phyloP scores from a whole-genome alignment of 2,888 invertebrate genomes.

The Thera obeliscata region DNA sequence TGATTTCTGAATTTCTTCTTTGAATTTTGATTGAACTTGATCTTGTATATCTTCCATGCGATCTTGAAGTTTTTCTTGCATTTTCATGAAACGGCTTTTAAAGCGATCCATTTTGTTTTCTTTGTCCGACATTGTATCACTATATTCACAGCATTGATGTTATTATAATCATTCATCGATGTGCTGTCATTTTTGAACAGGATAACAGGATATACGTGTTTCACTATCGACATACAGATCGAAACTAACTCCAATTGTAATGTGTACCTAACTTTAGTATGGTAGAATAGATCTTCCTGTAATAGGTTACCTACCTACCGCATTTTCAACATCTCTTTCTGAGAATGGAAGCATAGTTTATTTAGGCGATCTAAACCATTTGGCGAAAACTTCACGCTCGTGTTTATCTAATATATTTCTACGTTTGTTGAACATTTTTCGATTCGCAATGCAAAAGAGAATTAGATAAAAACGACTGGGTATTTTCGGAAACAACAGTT shows the following conservation, averaged over 20 bases:
- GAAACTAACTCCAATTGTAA: constrained; percentile 2
- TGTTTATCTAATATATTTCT: constrained; percentile 9
- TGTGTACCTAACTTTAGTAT: not conserved
- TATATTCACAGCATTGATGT: constrained; percentile 9
- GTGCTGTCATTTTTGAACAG: not conserved
- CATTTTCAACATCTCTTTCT: constrained; percentile 8
- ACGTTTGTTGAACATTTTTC: constrained; percentile 6
- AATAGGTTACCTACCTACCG: constrained; percentile 4
- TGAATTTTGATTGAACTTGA: constrained; percentile 64
- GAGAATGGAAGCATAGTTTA: constrained; percentile 17
- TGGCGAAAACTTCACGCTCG: constrained; percentile 4
- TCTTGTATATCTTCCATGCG: constrained; percentile 76
- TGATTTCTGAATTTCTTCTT: constrained; percentile 57
- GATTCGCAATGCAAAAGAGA: constrained; percentile 3
- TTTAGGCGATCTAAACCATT: constrained; percentile 20
- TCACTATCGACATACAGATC: constrained; percentile 9
- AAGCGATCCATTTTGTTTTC: constrained; percentile 70
- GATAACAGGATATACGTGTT: not conserved
- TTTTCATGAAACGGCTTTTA: constrained; percentile 64
- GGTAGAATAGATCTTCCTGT: constrained; percentile 5
- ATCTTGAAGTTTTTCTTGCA: constrained; percentile 75
- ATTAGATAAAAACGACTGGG: not conserved
- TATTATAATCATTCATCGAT: not conserved
- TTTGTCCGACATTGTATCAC: constrained; percentile 58
- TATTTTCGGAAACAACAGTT: constrained; percentile 28